Conservation (phyloP, 2,888 invertebrate species). For the Serrognathus titanus region DNA sequence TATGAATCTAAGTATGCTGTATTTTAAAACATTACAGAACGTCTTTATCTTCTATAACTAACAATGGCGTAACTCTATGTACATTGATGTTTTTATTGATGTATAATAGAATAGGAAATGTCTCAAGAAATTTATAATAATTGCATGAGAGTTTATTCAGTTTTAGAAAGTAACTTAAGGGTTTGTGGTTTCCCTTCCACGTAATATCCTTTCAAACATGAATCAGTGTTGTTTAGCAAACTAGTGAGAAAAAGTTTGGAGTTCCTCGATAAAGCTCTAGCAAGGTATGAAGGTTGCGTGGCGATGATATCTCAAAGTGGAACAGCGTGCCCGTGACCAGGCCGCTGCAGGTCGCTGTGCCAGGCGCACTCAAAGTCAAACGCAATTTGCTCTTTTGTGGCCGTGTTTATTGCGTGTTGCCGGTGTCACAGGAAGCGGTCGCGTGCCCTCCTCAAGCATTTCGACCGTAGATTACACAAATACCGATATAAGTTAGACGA, state of each 20-base stretch:
- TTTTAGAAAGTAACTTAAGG: too few species aligned
- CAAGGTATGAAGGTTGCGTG: conserved; percentile 25
- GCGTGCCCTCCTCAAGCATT: conserved; percentile 25
- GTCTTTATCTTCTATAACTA: too few species aligned
- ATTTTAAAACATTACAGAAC: too few species aligned
- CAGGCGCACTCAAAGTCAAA: conserved; percentile 30
- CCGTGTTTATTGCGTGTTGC: conserved; percentile 21
- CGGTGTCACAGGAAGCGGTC: conserved; percentile 25
- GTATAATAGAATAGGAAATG: too few species aligned
- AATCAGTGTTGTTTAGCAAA: not conserved
- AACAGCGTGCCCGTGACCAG: conserved; percentile 36
- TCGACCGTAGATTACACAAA: conserved; percentile 11
- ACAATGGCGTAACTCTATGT: too few species aligned
- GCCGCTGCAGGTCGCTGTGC: conserved; percentile 29
- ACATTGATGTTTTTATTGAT: too few species aligned
- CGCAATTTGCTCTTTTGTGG: conserved; percentile 36
- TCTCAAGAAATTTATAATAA: too few species aligned
- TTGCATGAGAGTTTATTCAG: too few species aligned
- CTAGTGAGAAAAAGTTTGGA: not conserved
- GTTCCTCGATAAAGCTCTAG: conserved; percentile 4
- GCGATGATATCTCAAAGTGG: conserved; percentile 26
- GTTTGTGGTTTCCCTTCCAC: too few species aligned
- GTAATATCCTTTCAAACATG: not conserved
- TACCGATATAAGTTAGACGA: not conserved
- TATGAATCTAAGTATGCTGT: too few species aligned